Base-by-base conservation (phyloP, 2,113 vertebrate species). In the Pygoscelis adeliae region DNA sequence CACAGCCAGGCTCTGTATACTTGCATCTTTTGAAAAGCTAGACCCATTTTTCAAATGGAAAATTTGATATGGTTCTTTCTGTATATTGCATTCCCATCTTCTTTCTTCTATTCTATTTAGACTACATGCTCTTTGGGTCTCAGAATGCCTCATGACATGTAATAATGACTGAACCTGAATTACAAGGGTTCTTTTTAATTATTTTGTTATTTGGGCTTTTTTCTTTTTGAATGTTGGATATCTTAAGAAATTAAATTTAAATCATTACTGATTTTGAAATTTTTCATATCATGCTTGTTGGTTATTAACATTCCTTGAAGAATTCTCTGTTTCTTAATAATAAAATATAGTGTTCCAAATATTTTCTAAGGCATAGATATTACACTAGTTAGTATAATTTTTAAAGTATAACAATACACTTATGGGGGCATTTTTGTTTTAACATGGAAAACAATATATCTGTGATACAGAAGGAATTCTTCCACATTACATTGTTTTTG, bases 381-480 rank as follows among this genome's bases (percentile, higher is more conserved):
- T 71, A 38, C 2, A 47, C 8, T 52, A 40, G 11, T 27, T 12
- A 19, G 10, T 17, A 30, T 9, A 42, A 27, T 61, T 59, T 91
- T 83, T 66, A 44, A 67, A 76, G 5, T n/a, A 17, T 44, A 44
- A 55, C 10, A 15, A 15, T 52, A 21, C 2, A 8, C 7, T 56
- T 56, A 67, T 0, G 5, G 13, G 1, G 8, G 0, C 7, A 36
- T 16, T 49, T 38, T 61, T 69, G 2, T 10, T 81, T 62, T 62
- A 65, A 74, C 44, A 23, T 11, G 19, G 11, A 65, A 82, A 79
- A 34, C 1, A 30, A 83, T 53, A 3, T 56, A 49, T 25, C 21
- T 59, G 17, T 53, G 19, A n/a, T 50, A 40, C 30, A 86, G 52
- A 67, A 74, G 12, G 16, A 84, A 15, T 73, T 73, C 50, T 96